Conservation (phyloP, 2,797 vertebrate species). For the Lindbergichthys nudifrons region DNA sequence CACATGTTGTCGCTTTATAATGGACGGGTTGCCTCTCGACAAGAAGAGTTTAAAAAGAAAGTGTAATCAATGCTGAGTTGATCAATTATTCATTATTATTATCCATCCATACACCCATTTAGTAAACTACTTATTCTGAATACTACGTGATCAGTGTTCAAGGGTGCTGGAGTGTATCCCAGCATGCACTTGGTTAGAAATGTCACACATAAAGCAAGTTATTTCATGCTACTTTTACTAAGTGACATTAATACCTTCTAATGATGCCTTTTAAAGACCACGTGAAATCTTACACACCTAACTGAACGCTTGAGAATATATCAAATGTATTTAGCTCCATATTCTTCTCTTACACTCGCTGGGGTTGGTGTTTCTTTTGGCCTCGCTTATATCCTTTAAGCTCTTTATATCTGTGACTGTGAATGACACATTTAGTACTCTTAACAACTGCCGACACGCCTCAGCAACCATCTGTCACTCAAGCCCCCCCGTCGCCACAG, state of each 20-base stretch:
- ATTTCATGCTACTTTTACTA: background rate
- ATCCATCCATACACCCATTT: no score
- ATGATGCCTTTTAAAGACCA: background rate
- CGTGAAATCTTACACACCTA: slow-evolving; percentile 5
- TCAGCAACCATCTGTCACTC: slow-evolving; percentile 77
- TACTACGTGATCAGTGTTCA: no score
- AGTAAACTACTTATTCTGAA: no score
- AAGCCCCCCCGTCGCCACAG: slow-evolving; percentile 63
- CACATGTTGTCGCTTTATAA: no score
- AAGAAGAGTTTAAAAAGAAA: no score
- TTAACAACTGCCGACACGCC: slow-evolving; percentile 68
- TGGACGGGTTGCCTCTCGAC: no score
- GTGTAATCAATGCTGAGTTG: no score
- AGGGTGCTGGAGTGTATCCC: background rate
- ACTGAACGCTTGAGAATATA: slow-evolving; percentile 1
- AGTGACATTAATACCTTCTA: slow-evolving; percentile 9
- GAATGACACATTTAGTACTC: slow-evolving; percentile 73
- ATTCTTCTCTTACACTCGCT: background rate
- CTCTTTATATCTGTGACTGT: slow-evolving; percentile 66
- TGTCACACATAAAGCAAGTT: slow-evolving; percentile 10
- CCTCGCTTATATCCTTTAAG: slow-evolving; percentile 56
- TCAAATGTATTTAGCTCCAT: slow-evolving; percentile 18
- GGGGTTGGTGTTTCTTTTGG: slow-evolving; percentile 33
- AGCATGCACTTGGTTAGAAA: slow-evolving; percentile 7
- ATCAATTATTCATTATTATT: no score